A percentile compares a stretch with the other conserved stretches of the same genome.
These are phyloP conservation scores for Cervus canadensis DNA, from an alignment of 2,113 vertebrate genomes.

Conservation along the genomic window DNA sequence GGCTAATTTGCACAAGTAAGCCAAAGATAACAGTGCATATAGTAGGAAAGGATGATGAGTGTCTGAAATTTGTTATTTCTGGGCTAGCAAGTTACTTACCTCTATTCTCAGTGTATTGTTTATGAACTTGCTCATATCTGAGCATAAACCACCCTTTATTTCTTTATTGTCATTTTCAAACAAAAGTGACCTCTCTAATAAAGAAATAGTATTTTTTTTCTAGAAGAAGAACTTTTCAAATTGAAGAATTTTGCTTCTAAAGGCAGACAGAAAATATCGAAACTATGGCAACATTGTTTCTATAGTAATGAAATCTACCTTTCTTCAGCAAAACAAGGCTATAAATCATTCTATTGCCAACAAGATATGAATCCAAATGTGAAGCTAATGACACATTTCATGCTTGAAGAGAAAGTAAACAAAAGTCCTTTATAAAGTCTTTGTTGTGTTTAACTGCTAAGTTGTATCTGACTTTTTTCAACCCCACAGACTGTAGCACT, in stretches of 20 bases:
- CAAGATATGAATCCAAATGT: not conserved
- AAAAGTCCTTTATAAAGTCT: not conserved
- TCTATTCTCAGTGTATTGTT: not conserved
- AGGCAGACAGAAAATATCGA: not conserved
- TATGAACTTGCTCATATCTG: not conserved
- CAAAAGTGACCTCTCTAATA: not conserved
- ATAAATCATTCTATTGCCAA: not conserved
- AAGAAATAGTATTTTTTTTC: not conserved
- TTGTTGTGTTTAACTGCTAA: not conserved
- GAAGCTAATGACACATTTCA: not conserved
- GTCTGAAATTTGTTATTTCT: not conserved
- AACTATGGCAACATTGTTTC: not conserved
- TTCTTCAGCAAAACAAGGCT: slow-evolving; percentile 12
- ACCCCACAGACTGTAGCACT: not conserved
- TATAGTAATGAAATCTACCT: not conserved
- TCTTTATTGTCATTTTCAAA: not conserved
- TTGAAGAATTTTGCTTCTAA: not conserved
- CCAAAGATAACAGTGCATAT: not conserved
- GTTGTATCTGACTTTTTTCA: not conserved
- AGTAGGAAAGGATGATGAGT: not conserved
- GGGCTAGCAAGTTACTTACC: not conserved
- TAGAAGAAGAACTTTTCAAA: slow-evolving; percentile 1
- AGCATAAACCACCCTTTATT: not conserved
- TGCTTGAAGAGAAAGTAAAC: slow-evolving; percentile 11
- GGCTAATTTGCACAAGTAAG: not conserved